phyloP scores from a whole-genome alignment of 2,888 invertebrate species.

The Phymatocera aterrima region DNA sequence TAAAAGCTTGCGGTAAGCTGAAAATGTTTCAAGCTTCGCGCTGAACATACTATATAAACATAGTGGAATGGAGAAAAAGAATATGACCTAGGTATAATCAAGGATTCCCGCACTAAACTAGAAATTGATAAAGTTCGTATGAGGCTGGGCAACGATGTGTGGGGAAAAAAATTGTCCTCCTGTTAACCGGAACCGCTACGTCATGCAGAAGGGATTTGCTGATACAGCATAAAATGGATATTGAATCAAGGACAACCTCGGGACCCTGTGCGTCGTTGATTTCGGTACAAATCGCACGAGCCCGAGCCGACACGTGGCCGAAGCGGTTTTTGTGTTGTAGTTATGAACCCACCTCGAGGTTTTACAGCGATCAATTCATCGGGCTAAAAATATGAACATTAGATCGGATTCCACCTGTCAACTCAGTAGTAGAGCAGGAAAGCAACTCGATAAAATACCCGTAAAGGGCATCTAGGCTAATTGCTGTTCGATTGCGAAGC shows the following conservation, averaged over 20 bases:
- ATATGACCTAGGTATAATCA: no score
- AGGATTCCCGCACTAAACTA: background rate
- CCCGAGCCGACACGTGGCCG: conserved; percentile 25
- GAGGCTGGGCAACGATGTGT: background rate
- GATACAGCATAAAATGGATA: conserved; percentile 25
- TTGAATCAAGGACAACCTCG: conserved; percentile 9
- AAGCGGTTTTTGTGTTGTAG: conserved; percentile 12
- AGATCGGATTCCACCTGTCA: background rate
- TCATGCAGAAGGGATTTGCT: conserved; percentile 16
- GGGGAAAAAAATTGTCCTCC: background rate
- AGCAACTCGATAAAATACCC: background rate
- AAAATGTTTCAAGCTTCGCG: background rate
- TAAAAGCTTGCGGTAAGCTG: conserved; percentile 7
- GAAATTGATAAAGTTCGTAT: background rate
- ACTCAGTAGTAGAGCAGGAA: background rate
- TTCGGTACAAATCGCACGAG: conserved; percentile 29
- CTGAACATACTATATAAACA: background rate
- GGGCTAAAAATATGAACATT: background rate
- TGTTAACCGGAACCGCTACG: conserved; percentile 21
- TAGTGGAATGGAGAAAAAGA: background rate
- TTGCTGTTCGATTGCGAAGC: conserved; percentile 48
- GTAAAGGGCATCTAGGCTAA: conserved; percentile 1
- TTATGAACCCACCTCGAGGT: background rate
- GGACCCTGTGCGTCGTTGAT: conserved; percentile 22
- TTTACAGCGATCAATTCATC: background rate